Evolutionary conservation across 1,140 invertebrate species (phyloP), one percentile per base, ranked within the genome.

Genomic region (Micrasema longulum): DNA sequence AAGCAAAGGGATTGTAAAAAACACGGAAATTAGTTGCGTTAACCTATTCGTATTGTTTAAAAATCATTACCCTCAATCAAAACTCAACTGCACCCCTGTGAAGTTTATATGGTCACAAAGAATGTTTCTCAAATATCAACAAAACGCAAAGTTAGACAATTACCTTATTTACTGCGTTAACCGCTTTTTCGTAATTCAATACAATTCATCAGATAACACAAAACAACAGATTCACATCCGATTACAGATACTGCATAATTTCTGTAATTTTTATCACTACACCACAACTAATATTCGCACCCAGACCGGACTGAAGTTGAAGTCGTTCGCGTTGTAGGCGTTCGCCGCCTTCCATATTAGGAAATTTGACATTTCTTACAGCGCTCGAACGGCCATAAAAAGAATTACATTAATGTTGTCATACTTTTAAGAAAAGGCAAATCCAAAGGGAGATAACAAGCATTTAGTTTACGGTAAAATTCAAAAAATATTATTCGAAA

Each of bases 251-350:
- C 31, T 35, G 22, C 55, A 60, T 60, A 60, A 60, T 60, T 60
- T 60, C n/a, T 14, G 55, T 41, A 60, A 22, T 41, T 60, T n/a
- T 60, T 60, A 14, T 41, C 16, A 41, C 36, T 41, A 11, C 35
- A 60, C 35, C 16, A 18, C 35, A 60, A 22, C 7, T 23, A 10
- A 38, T 6, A 26, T 47, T 53, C 64, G 18, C 23, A 36, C 14
- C 14, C 62, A 64, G 31, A 64, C 45, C 62, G 45, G 31, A 66
- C 64, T 66, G 64, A 66, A 66, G 64, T 66, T 52, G 64, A 66
- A 66, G 64, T 66, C 36, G 38, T 50, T 52, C 62, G 41, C n/a
- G 63, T 48, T 50, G 63, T 66, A 66, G 63, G 63, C 47, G 63
- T 66, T n/a, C n/a, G n/a, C n/a, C n/a, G n/a, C n/a, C n/a, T n/a